phyloP scores from a whole-genome alignment of 2,113 vertebrate species.

The Pantherophis guttatus region DNA sequence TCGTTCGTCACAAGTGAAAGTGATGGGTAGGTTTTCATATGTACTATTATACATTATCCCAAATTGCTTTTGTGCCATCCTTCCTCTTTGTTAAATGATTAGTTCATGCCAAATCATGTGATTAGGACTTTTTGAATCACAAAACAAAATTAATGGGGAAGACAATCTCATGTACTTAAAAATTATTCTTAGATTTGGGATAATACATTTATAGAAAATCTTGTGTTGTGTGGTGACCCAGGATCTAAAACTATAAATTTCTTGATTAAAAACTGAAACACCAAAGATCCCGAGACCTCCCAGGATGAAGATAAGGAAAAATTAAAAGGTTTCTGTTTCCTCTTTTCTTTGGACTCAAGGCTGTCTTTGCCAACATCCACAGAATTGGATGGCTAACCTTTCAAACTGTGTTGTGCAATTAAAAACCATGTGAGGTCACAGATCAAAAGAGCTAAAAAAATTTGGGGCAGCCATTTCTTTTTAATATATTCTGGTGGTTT shows the following conservation, averaged over 20 bases:
- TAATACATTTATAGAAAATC: background rate
- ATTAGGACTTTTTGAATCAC: background rate
- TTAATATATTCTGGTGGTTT: background rate
- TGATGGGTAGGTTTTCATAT: constrained; percentile 1
- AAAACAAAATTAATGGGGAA: background rate
- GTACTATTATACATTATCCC: constrained; percentile 37
- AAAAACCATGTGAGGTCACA: background rate
- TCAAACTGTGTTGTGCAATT: background rate
- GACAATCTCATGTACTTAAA: background rate
- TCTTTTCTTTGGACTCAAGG: background rate
- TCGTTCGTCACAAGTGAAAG: constrained; percentile 46
- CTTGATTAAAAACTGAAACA: background rate
- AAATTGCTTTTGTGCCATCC: constrained; percentile 31
- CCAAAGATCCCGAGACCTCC: background rate
- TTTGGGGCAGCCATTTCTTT: background rate
- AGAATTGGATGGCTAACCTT: background rate
- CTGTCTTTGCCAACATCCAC: background rate
- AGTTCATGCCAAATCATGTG: constrained; percentile 23
- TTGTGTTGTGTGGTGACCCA: background rate
- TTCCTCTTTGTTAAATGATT: constrained; percentile 10
- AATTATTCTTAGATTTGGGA: background rate
- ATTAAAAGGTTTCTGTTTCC: background rate
- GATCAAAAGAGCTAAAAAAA: background rate
- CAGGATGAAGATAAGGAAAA: background rate
- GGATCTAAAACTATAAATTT: background rate